Base-by-base conservation (phyloP, 2,113 vertebrate species). In the Ailuropoda melanoleuca region DNA sequence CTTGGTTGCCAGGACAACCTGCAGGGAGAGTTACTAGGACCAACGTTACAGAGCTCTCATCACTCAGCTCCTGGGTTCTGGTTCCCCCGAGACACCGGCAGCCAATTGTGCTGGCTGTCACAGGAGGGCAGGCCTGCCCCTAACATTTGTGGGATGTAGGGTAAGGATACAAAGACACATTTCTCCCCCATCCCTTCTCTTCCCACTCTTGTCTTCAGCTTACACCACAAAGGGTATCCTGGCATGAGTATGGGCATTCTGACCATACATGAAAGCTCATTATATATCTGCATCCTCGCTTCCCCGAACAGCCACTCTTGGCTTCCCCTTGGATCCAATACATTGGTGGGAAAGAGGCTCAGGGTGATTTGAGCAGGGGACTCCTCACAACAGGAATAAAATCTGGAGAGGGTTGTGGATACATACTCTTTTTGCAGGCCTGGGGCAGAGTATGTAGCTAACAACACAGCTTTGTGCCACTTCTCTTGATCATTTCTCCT, bases 401-500 rank as follows among this genome's bases (percentile, higher is more conserved):
- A 50, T 26, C 37, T 31, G 6, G 1, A 64, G 9, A 10, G 10
- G 10, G 13, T 4, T 13, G 34, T 64, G 37, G 17, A 14, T 58
- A 43, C 6, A 2, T n/a, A 37, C 26, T 37, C 11, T 55, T 56
- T 80, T 74, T 66, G 4, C n/a, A 43, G 43, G 4, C 77, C 43
- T 85, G 8, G 46, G 78, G 24, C n/a, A n/a, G 29, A 72, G 5
- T 19, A 31, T 62, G 77, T 48, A 68, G 29, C 50, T 64, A 60
- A 64, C 0, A 29, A 23, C 5, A 43, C 3, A 70, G 12, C 64
- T 18, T 4, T 17, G 19, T 23, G 29, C 34, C 8, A 2, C 1
- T 84, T 39, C 37, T 64, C 17, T 64, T 29, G 39, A 29, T 74
- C 81, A 53, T 92, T 48, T 93, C 43, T 94, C 43, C 12, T 78